Percentiles rank a stretch among this genome's conserved stretches.
phyloP scores from a whole-genome alignment of 2,888 invertebrate species.

The Synanthedon myopaeformis region DNA sequence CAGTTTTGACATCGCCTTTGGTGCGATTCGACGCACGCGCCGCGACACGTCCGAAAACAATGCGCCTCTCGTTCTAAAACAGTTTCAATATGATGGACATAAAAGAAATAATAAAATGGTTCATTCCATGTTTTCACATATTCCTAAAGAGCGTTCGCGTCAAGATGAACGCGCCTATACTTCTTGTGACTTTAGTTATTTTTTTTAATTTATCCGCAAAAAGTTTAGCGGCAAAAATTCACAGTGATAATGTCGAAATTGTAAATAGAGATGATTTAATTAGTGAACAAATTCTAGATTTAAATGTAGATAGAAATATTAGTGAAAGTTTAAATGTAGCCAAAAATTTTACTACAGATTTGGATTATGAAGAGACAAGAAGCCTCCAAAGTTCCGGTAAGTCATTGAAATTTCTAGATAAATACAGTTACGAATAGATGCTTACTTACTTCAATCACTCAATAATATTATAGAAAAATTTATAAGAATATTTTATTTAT shows the following conservation, averaged over 20 bases:
- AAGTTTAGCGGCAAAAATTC: background rate
- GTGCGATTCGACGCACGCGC: background rate
- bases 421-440: background rate
- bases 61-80: constrained; percentile 3
- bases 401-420: background rate
- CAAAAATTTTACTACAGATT: background rate
- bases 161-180: background rate
- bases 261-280: background rate
- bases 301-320: background rate
- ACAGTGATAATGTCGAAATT: background rate
- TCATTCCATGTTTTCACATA: constrained; percentile 57
- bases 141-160: constrained; percentile 19
- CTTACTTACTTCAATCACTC: too few species aligned
- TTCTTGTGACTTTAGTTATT: background rate
- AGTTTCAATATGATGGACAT: constrained; percentile 46
- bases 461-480: too few species aligned
- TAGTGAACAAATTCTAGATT: background rate
- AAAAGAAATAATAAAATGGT: constrained; percentile 63
- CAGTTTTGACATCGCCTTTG: background rate
- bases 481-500: too few species aligned
- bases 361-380: background rate
- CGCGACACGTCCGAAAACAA: background rate
- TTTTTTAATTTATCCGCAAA: background rate
- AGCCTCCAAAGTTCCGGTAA: background rate
- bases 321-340: background rate